Percentiles rank a stretch among this genome's conserved stretches.
Evolutionary conservation across 2,888 invertebrate species (phyloP).

Genomic region (Hylaea fasciaria): DNA sequence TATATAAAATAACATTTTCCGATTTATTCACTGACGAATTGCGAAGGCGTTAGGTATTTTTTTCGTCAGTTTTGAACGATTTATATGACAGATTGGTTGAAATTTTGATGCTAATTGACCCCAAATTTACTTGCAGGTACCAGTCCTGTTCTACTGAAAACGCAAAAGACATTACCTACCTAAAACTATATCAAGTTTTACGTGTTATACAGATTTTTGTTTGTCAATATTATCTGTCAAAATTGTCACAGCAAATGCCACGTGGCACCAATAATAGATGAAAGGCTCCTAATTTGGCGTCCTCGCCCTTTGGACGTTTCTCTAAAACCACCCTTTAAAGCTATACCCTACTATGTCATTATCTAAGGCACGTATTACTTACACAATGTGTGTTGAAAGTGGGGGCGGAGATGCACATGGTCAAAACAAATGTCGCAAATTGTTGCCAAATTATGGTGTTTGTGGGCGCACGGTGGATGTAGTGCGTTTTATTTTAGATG

Average conservation of each 20-base stretch:
- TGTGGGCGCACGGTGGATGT: background rate
- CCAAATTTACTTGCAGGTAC: too few species aligned
- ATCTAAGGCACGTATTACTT: slow-evolving; percentile 45
- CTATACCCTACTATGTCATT: slow-evolving; percentile 43
- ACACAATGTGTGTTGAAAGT: slow-evolving; percentile 38
- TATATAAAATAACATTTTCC: slow-evolving; percentile 40
- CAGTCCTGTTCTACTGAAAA: too few species aligned
- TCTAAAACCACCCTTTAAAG: slow-evolving; percentile 27
- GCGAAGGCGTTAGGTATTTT: background rate
- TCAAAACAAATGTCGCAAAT: slow-evolving; percentile 67
- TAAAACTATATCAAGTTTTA: too few species aligned
- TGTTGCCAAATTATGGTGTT: slow-evolving; percentile 35
- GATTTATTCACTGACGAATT: slow-evolving; percentile 27
- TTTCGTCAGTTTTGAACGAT: too few species aligned
- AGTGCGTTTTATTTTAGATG: too few species aligned
- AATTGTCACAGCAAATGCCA: slow-evolving; percentile 34
- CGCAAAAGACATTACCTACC: too few species aligned
- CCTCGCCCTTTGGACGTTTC: slow-evolving; percentile 23
- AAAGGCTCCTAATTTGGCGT: slow-evolving; percentile 38
- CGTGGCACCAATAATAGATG: slow-evolving; percentile 47
- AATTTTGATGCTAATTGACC: too few species aligned
- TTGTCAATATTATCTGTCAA: background rate
- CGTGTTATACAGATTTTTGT: too few species aligned
- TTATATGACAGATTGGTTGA: too few species aligned
- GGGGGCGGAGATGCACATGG: slow-evolving; percentile 64